Evolutionary conservation across 2,113 vertebrate species (phyloP).

Genomic region (Alectura lathami): DNA sequence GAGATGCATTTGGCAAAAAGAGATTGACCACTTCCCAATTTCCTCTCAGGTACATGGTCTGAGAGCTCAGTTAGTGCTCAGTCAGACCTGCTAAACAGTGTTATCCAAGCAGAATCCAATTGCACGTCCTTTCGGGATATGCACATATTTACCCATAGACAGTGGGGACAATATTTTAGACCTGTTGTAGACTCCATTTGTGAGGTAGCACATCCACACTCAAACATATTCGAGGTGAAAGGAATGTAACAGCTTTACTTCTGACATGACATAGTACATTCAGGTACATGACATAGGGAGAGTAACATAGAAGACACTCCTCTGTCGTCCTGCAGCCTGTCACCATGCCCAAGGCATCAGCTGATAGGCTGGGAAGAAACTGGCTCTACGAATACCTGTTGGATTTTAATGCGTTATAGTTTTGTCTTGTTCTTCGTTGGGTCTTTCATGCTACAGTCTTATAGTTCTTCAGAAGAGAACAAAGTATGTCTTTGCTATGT

Average conservation of each 20-base stretch:
- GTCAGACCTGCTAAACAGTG: not conserved
- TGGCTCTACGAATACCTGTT: not conserved
- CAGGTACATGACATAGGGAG: not conserved
- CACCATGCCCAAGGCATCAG: not conserved
- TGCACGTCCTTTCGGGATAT: not conserved
- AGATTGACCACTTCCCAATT: not conserved
- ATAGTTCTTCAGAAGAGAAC: not conserved
- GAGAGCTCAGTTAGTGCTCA: not conserved
- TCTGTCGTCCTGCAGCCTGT: not conserved
- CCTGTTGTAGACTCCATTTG: not conserved
- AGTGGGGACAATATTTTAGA: not conserved
- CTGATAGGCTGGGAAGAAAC: not conserved
- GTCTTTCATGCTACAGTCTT: not conserved
- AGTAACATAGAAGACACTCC: not conserved
- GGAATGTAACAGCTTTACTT: not conserved
- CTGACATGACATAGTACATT: too few species aligned
- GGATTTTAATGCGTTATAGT: not conserved
- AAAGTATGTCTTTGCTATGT: not conserved
- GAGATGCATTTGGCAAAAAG: not conserved
- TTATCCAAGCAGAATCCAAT: not conserved
- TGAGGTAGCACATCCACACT: not conserved
- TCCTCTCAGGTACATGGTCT: not conserved
- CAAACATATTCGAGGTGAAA: not conserved
- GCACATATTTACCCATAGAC: accelerated
- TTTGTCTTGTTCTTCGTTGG: not conserved